Evolutionary conservation across 1,140 invertebrate genomes (phyloP).

Genomic region (Camponotus floridanus): DNA sequence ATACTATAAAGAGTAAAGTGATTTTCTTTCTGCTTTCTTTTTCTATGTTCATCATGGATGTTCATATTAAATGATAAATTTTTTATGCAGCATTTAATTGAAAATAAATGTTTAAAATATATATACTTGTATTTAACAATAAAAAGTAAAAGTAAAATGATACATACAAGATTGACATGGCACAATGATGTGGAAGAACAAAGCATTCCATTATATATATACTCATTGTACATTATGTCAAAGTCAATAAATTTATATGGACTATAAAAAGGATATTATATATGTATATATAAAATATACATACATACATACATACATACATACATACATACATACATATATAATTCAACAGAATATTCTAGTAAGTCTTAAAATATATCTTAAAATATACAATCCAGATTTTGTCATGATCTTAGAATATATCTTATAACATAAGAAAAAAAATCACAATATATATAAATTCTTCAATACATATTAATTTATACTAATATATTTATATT

Average conservation of each 20-base stretch:
- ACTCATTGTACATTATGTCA: not conserved
- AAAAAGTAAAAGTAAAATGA: too few relatives aligned
- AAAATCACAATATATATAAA: constrained; percentile 5
- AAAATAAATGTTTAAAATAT: too few relatives aligned
- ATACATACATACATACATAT: not conserved
- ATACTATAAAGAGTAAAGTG: too few relatives aligned
- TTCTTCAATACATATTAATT: not conserved
- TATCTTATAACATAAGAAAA: constrained; percentile 5
- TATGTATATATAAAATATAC: not conserved
- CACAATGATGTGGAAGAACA: too few relatives aligned
- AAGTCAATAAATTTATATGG: not conserved
- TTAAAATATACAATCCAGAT: constrained; percentile 17
- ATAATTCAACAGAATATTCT: constrained; percentile 19
- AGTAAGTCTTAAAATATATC: constrained; percentile 5
- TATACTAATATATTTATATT: not conserved
- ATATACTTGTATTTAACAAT: too few relatives aligned
- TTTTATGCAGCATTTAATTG: too few relatives aligned
- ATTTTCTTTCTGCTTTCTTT: too few relatives aligned
- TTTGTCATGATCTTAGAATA: not conserved
- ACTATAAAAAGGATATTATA: not conserved
- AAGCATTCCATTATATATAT: not conserved
- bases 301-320: not conserved
- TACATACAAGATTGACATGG: too few relatives aligned
- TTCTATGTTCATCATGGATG: too few relatives aligned
- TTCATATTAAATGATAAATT: too few relatives aligned